Base-by-base conservation (phyloP, 1,140 invertebrate genomes). In the Drosophila kepulauana region DNA sequence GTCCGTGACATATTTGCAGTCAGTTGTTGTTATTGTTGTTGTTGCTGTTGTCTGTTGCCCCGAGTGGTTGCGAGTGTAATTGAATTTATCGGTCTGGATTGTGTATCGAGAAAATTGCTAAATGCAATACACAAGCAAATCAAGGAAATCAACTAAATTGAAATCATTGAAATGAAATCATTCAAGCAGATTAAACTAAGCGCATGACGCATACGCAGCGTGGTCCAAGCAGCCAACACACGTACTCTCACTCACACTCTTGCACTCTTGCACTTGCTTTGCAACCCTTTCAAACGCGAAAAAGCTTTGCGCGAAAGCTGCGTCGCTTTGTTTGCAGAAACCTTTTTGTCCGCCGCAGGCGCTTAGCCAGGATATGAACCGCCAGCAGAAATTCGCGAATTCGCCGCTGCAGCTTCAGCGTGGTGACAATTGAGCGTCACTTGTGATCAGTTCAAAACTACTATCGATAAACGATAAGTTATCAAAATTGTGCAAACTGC, bases 21-120 rank as follows among this genome's bases (percentile, higher is more conserved):
- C 51, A 51, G 49, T 33, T 59, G 16, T 49, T 49, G 15, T 48
- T 58, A 25, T 54, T 62, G 38, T 35, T 63, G 57, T 33, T 38
- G 43, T n/a, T 59, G 2, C 13, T 46, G 45, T 51, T 56, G 11
- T 4, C 6, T 2, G 8, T 15, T 8, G 8, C 20, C 46, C 48
- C 70, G 6, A 8, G 35, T 45, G 65, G 56, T 13, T 10, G 15
- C 76, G 64, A 74, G 57, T 78, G 80, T 84, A 89, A 88, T 88
- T 88, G 79, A 78, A 88, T 88, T 88, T 88, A 88, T 87, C 66
- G 79, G 56, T 79, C 49, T 57, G 25, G 70, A 88, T 86, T 85
- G 82, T 59, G 69, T 78, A 71, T 69, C 64, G 67, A 78, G 64
- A 65, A 59, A 61, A 75, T 67, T 75, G 67, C 54, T 77, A 79